Base-by-base conservation (phyloP, 2,888 invertebrate genomes). In the Drosophila aldrichi region DNA sequence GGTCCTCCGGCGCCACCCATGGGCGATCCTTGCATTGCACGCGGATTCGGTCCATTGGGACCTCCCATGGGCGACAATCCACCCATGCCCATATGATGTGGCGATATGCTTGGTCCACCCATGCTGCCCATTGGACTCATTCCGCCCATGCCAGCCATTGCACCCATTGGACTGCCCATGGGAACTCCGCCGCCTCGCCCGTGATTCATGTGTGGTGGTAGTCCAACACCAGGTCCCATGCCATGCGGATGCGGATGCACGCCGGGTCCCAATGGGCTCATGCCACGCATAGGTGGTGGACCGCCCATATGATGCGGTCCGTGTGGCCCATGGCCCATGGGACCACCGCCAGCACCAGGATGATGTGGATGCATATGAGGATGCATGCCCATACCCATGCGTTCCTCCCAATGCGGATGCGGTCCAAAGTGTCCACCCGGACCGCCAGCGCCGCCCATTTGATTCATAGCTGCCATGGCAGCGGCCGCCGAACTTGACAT, bases 341-440 rank as follows among this genome's bases (percentile, higher is more conserved):
- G 95, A 2, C 89, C 89, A 77, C 95, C 95, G 1, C 94, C 76
- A 6, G 68, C 57, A 12, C 75, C 95, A 94, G 95, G 95, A 77
- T 95, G 95, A 52, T 95, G 95, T 92, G 96, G 95, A 90, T 96
- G 96, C 95, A 95, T 95, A 88, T 95, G 96, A 32, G 95, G 95
- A 93, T 95, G 95, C 87, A 87, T 90, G n/a, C 88, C 80, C 80
- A 89, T 93, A 90, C 92, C 87, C 91, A 81, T 91, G 63, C 94
- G 95, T 91, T 95, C 93, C 49, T 94, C 95, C 91, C 91, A 91
- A 55, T 91, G 91, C 14, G 88, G 87, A 61, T 88, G 88, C 9
- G 81, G 86, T 56, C 90, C 91, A 72, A 91, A 92, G 63, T 92
- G 92, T 5, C 89, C 86, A 18, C 90, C 89, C 0, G 88, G 85